These are phyloP conservation scores for Neolamprologus falcicula DNA, from an alignment of 2,113 vertebrate genomes.

Conservation along the genomic window DNA sequence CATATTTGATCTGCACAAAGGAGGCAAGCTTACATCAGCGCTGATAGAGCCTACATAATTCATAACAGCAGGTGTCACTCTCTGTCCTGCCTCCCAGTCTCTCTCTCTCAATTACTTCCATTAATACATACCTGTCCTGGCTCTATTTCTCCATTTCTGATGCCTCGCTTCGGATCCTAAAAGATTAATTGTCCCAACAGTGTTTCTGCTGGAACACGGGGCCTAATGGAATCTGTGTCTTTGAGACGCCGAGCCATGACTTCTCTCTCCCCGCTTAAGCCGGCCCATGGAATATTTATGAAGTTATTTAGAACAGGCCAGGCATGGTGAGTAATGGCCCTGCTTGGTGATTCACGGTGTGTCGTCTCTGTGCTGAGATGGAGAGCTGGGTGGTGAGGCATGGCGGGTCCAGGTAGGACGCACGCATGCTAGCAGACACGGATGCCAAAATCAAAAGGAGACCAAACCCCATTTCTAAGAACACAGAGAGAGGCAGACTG, in stretches of 20 bases:
- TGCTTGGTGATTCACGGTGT: conserved; percentile 49
- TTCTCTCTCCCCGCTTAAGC: conserved; percentile 31
- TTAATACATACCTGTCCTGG: conserved; percentile 19
- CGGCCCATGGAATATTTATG: conserved; percentile 61
- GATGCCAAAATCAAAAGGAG: neutral
- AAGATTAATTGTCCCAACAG: conserved; percentile 59
- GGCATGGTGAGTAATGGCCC: conserved; percentile 43
- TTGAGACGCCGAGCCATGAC: conserved; percentile 20
- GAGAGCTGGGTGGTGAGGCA: neutral
- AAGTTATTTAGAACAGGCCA: conserved; percentile 48
- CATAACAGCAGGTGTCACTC: conserved; percentile 38
- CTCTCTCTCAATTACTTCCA: neutral
- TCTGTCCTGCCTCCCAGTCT: neutral
- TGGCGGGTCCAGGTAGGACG: neutral
- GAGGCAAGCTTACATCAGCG: neutral
- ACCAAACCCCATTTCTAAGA: neutral
- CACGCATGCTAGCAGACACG: neutral
- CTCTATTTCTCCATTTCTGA: neutral
- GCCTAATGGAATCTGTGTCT: conserved; percentile 58
- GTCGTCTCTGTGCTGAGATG: conserved; percentile 11
- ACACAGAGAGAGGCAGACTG: neutral
- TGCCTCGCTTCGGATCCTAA: conserved; percentile 22
- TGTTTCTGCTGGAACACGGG: conserved; percentile 36
- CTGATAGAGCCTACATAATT: conserved; percentile 38
- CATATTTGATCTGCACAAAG: neutral